Conservation (phyloP, 1,140 invertebrate genomes). For the Aplysia californica region DNA sequence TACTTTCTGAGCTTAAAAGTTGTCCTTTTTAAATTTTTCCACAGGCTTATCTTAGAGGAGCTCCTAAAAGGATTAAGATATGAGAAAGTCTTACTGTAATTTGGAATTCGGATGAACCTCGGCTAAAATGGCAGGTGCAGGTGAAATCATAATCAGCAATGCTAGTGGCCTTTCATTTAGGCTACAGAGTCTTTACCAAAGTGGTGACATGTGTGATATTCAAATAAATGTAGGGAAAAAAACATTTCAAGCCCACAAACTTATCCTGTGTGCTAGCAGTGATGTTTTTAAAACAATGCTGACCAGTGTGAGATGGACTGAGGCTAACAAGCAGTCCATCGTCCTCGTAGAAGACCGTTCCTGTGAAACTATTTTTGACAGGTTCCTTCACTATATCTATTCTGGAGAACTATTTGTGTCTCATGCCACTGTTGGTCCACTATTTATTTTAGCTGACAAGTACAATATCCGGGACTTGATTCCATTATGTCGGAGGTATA, state of each 20-base stretch:
- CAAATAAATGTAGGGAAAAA: constrained; percentile 82
- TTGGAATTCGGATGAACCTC: too few relatives aligned
- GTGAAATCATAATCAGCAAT: constrained; percentile 22
- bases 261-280: constrained; percentile 93
- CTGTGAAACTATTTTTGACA: constrained; percentile 59
- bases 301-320: constrained; percentile 92
- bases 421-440: constrained; percentile 83
- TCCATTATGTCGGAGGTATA: constrained; percentile 61
- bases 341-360: constrained; percentile 84
- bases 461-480: constrained; percentile 91
- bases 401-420: constrained; percentile 90
- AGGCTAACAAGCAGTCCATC: constrained; percentile 86
- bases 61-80: too few relatives aligned
- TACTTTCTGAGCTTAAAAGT: too few relatives aligned
- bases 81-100: too few relatives aligned
- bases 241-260: constrained; percentile 87
- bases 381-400: constrained; percentile 80
- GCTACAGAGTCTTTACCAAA: neutral
- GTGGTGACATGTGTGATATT: constrained; percentile 82
- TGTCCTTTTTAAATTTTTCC: too few relatives aligned
- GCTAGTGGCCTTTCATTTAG: constrained; percentile 6
- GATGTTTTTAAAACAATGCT: constrained; percentile 98
- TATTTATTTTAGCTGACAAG: constrained; percentile 91
- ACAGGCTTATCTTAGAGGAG: too few relatives aligned
- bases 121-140: too few relatives aligned